These are phyloP conservation scores for Acronicta alni DNA, from an alignment of 2,888 invertebrate genomes.

Conservation along the genomic window DNA sequence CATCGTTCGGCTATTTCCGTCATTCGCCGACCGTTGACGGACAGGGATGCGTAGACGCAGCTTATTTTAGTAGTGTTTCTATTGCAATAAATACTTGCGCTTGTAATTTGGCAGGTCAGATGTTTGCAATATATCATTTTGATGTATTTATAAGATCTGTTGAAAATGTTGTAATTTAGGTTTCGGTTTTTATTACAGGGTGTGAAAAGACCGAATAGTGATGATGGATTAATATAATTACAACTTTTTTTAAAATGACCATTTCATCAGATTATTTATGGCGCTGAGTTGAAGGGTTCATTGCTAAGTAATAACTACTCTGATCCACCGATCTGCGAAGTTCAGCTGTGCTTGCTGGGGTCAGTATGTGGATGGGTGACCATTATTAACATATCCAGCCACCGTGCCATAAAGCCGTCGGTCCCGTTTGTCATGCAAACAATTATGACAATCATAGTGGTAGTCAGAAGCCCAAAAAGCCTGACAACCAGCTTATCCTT, in stretches of 20 bases:
- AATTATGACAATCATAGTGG: too few species aligned
- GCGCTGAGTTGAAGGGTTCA: too few species aligned
- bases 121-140: conserved; percentile 43
- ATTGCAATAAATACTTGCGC: conserved; percentile 46
- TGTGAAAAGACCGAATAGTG: conserved; percentile 3
- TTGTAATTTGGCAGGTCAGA: conserved; percentile 43
- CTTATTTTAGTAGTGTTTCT: conserved; percentile 46
- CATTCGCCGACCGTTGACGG: conserved; percentile 50
- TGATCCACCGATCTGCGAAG: too few species aligned
- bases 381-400: too few species aligned
- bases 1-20: conserved; percentile 57
- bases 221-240: not conserved
- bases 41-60: conserved; percentile 52
- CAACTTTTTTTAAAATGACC: not conserved
- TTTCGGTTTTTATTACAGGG: conserved; percentile 9
- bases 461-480: too few species aligned
- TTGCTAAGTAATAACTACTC: too few species aligned
- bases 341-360: too few species aligned
- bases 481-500: too few species aligned
- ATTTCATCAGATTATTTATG: not conserved
- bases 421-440: too few species aligned
- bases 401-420: too few species aligned
- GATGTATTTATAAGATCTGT: conserved; percentile 34
- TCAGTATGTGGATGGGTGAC: too few species aligned
- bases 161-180: conserved; percentile 16